Conservation (phyloP, 2,113 vertebrate species). For the Perca schrenkii region DNA sequence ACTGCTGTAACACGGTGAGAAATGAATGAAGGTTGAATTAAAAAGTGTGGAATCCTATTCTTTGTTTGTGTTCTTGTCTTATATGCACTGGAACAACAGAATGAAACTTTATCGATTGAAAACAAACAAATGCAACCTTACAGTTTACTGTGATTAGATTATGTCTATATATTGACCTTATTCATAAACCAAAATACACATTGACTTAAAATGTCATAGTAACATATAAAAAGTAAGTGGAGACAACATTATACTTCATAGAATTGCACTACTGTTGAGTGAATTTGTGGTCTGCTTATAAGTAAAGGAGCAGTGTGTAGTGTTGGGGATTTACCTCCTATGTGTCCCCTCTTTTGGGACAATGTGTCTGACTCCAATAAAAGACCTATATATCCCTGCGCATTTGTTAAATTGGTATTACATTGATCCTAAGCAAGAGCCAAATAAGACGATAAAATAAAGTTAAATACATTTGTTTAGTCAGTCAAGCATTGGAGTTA, state of each 20-base stretch:
- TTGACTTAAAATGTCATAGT: neutral
- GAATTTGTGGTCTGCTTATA: neutral
- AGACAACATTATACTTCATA: neutral
- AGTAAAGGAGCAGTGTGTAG: neutral
- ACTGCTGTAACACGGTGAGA: conserved; percentile 39
- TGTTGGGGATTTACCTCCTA: too few species aligned
- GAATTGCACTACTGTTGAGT: neutral
- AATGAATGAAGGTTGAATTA: conserved; percentile 43
- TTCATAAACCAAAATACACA: neutral
- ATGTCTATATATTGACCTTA: neutral
- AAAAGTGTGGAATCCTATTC: conserved; percentile 9
- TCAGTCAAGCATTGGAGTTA: too few species aligned
- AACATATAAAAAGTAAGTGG: neutral
- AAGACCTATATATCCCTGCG: too few species aligned
- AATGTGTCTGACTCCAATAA: too few species aligned
- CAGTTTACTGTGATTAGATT: neutral
- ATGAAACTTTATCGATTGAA: neutral
- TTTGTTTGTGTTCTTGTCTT: conserved; percentile 2
- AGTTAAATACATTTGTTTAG: too few species aligned
- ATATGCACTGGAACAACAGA: neutral
- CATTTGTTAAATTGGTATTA: too few species aligned
- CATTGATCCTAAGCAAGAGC: too few species aligned
- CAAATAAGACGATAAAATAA: too few species aligned
- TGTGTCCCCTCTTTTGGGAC: too few species aligned
- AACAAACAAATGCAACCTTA: neutral